Conservation (phyloP, 2,888 invertebrate species). For the Neoaliturus tenellus region DNA sequence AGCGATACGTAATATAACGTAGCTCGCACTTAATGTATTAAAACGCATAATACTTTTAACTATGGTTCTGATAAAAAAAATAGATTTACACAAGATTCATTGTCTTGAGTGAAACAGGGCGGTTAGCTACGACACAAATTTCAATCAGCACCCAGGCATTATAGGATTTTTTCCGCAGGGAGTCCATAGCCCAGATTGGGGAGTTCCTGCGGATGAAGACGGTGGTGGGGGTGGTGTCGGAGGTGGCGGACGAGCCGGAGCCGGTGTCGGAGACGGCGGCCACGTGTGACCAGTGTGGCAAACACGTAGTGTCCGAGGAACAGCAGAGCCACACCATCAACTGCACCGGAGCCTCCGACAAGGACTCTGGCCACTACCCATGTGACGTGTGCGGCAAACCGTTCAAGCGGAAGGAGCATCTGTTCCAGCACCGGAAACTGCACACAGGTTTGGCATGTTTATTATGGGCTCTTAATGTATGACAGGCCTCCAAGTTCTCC, state of each 20-base stretch:
- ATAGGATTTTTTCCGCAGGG: no score
- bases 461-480: no score
- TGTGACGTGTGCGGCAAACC: constrained; percentile 79
- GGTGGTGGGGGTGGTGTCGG: constrained; percentile 54
- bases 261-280: background rate
- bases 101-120: no score
- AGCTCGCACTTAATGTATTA: no score
- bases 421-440: constrained; percentile 81
- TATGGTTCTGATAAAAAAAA: no score
- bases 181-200: constrained; percentile 67
- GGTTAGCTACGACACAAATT: no score
- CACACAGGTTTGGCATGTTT: no score
- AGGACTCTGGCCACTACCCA: constrained; percentile 68
- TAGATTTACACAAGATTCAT: no score
- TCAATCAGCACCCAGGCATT: no score
- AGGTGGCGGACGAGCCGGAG: background rate
- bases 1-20: no score
- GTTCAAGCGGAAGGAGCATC: constrained; percentile 82
- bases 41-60: no score
- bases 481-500: no score
- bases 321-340: constrained; percentile 56
- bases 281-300: constrained; percentile 59
- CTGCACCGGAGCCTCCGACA: constrained; percentile 29
- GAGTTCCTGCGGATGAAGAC: constrained; percentile 69
- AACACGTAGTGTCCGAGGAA: constrained; percentile 56